Conservation (phyloP, 2,888 invertebrate species). For the Tineola bisselliella region DNA sequence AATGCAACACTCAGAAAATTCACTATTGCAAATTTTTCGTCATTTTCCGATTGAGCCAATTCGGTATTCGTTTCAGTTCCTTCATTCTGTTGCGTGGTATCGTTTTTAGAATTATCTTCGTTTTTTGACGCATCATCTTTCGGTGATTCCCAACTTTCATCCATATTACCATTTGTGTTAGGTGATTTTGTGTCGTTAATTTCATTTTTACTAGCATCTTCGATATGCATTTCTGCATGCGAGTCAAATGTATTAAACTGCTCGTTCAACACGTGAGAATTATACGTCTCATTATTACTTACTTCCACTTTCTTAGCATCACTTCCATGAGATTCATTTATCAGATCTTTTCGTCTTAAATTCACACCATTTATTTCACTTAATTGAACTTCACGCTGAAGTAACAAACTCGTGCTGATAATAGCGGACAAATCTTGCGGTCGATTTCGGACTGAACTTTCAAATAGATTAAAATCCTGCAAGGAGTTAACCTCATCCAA, state of each 20-base stretch:
- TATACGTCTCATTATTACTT: constrained; percentile 16
- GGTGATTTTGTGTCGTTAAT: constrained; percentile 12
- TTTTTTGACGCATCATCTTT: background rate
- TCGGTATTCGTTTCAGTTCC: constrained; percentile 14
- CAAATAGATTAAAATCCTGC: constrained; percentile 43
- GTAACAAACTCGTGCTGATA: background rate
- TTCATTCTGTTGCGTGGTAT: constrained; percentile 18
- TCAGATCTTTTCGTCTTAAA: background rate
- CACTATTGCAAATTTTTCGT: constrained; percentile 47
- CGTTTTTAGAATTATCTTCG: constrained; percentile 16
- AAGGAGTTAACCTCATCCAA: constrained; percentile 29
- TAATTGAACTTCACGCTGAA: background rate
- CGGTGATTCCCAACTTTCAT: background rate
- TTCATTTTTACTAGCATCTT: background rate
- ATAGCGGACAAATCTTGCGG: constrained; percentile 44
- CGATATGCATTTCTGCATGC: constrained; percentile 21
- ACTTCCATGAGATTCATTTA: background rate
- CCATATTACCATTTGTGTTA: constrained; percentile 18
- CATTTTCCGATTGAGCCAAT: background rate
- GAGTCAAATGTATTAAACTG: constrained; percentile 28
- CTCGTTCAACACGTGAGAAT: background rate
- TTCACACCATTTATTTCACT: background rate
- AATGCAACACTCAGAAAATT: constrained; percentile 50
- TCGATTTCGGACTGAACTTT: constrained; percentile 34
- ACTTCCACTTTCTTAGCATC: constrained; percentile 18